These are phyloP conservation scores for Anhinga rufa DNA, from an alignment of 2,113 vertebrate genomes.

Conservation along the genomic window DNA sequence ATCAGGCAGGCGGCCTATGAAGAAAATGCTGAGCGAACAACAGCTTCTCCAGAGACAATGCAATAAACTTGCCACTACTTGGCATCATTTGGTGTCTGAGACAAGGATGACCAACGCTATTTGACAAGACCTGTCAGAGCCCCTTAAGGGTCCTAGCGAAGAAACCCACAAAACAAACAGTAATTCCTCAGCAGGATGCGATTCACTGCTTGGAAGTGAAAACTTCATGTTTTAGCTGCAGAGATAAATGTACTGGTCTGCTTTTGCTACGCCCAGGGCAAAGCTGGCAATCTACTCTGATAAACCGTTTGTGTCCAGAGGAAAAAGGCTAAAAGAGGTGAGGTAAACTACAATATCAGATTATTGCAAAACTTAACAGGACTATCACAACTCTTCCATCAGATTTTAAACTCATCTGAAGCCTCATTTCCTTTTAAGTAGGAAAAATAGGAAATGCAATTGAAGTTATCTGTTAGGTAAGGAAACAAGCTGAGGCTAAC, in stretches of 20 bases:
- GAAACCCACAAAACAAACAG: not conserved
- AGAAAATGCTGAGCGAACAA: conserved; percentile 62
- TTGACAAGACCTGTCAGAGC: conserved; percentile 22
- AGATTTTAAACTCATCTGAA: not conserved
- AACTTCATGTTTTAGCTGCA: not conserved
- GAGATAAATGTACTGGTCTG: not conserved
- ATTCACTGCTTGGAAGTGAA: not conserved
- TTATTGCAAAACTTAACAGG: not conserved
- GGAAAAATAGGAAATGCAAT: not conserved
- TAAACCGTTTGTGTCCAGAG: not conserved
- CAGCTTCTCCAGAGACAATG: conserved; percentile 44
- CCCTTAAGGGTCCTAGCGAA: not conserved
- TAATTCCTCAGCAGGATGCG: not conserved
- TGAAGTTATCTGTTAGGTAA: not conserved
- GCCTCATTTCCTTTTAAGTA: not conserved
- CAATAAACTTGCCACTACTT: conserved; percentile 10
- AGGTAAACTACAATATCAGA: not conserved
- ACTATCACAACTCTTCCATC: not conserved
- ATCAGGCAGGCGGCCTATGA: conserved; percentile 43
- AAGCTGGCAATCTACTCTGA: not conserved
- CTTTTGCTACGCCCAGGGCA: not conserved
- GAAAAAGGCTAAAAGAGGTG: not conserved
- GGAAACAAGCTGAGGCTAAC: not conserved
- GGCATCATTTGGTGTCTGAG: not conserved
- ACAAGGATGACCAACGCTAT: not conserved